Evolutionary conservation across 2,888 invertebrate genomes (phyloP).

Genomic region (Agelastica alni): DNA sequence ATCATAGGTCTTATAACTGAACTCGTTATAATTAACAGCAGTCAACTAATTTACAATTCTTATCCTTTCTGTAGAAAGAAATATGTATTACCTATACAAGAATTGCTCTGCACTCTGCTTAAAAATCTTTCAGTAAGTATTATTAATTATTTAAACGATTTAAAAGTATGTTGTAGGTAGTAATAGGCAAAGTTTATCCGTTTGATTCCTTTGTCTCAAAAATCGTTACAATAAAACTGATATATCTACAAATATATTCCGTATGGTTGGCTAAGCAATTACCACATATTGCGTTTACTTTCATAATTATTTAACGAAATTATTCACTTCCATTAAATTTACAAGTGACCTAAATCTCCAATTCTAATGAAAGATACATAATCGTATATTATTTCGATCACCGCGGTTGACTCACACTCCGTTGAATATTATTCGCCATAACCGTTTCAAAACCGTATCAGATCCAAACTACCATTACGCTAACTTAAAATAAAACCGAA

Average conservation of each 20-base stretch:
- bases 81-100: no score
- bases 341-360: constrained; percentile 18
- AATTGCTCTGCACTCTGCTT: no score
- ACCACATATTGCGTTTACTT: constrained; percentile 12
- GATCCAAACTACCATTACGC: no score
- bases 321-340: constrained; percentile 11
- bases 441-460: no score
- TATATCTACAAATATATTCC: not conserved
- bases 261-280: constrained; percentile 3
- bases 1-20: no score
- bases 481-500: no score
- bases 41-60: no score
- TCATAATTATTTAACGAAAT: constrained; percentile 17
- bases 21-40: no score
- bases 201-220: not conserved
- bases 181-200: no score
- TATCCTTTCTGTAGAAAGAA: no score
- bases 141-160: not conserved
- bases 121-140: not conserved
- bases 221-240: not conserved
- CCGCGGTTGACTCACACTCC: not conserved
- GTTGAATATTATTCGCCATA: not conserved
- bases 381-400: no score
- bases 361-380: constrained; percentile 7
- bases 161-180: no score